These are phyloP conservation scores for Melanaphis sacchari DNA, from an alignment of 1,140 invertebrate genomes.

Conservation along the genomic window DNA sequence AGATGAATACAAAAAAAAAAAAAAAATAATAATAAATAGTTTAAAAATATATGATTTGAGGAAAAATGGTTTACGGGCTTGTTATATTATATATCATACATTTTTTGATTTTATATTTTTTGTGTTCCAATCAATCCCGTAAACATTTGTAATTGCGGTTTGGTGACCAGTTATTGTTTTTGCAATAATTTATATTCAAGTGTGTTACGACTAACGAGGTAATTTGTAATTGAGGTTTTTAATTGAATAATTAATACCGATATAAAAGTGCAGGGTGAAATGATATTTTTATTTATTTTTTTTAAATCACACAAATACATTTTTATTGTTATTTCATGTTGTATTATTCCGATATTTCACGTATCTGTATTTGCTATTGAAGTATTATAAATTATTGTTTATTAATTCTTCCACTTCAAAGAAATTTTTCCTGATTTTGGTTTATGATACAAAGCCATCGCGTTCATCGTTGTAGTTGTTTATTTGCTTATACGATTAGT, in stretches of 20 bases:
- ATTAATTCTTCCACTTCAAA: constrained; percentile 24
- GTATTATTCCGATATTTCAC: background rate
- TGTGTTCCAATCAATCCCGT: background rate
- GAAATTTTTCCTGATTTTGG: background rate
- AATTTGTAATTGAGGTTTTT: constrained; percentile 11
- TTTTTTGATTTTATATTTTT: too few species aligned
- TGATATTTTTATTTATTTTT: background rate
- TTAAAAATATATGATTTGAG: background rate
- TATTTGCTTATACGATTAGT: background rate
- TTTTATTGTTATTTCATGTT: background rate
- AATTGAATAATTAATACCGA: background rate
- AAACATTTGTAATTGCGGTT: constrained; percentile 10
- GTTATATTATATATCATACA: too few species aligned
- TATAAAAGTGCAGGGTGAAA: background rate
- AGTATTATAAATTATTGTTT: background rate
- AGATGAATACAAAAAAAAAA: background rate
- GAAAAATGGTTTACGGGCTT: background rate
- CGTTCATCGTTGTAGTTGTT: background rate
- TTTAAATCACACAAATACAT: background rate
- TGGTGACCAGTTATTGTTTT: background rate
- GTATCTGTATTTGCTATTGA: background rate
- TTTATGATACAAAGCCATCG: background rate
- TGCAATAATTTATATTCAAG: background rate
- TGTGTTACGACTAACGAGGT: background rate
- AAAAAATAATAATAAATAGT: background rate